Evolutionary conservation across 1,140 invertebrate species (phyloP).

Genomic region (Papilio aristodemus): DNA sequence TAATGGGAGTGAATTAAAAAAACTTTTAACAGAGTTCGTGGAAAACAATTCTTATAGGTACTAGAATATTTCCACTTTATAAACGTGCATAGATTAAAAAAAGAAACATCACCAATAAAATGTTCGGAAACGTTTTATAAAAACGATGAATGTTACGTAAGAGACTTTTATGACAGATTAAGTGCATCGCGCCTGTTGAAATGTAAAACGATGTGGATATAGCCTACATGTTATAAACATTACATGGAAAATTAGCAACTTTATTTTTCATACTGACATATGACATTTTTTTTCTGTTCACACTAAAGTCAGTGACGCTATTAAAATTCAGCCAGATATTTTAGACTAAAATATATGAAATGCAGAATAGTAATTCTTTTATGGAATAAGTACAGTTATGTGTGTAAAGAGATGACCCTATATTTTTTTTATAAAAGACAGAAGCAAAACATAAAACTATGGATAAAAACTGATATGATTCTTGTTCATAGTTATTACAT

Average conservation of each 20-base stretch:
- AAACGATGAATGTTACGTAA: constrained; percentile 8
- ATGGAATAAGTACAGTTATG: too few relatives aligned
- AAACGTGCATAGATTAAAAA: neutral
- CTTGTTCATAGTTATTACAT: neutral
- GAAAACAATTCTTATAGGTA: neutral
- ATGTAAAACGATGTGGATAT: constrained; percentile 7
- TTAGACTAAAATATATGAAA: neutral
- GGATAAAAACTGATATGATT: too few relatives aligned
- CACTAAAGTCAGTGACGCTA: neutral
- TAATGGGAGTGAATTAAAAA: neutral
- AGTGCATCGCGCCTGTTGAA: constrained; percentile 4
- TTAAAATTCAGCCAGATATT: neutral
- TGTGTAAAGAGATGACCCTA: too few relatives aligned
- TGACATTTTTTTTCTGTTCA: neutral
- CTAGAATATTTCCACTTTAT: neutral
- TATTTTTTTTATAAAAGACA: too few relatives aligned
- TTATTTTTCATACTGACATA: neutral
- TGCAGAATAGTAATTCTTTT: neutral
- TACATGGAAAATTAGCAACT: constrained; percentile 5
- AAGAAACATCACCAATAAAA: neutral
- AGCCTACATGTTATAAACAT: neutral
- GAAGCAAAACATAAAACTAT: too few relatives aligned
- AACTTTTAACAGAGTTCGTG: neutral
- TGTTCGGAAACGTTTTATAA: neutral
- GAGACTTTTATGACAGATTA: constrained; percentile 18